Percentiles rank a stretch among this genome's conserved stretches.
Conservation (phyloP, 2,797 vertebrate species). For the Eulemur coronatus region DNA sequence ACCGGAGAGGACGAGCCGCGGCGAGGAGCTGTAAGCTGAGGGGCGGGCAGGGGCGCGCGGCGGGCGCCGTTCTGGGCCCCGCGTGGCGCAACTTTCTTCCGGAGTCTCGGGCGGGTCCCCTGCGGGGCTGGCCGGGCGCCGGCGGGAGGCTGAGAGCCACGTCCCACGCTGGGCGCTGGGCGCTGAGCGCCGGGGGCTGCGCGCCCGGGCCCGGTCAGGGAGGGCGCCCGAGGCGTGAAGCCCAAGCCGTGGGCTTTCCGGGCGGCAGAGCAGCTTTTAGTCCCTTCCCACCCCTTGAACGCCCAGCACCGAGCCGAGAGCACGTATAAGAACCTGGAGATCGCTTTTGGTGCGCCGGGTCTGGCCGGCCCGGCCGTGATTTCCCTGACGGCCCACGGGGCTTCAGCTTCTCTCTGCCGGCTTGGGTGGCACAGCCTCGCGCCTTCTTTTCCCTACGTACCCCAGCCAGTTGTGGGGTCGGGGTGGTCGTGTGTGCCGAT, state of each 20-base stretch:
- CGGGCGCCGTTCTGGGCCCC: background rate
- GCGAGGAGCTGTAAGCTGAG: constrained; percentile 52
- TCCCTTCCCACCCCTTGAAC: background rate
- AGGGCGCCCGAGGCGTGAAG: background rate
- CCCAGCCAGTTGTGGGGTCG: background rate
- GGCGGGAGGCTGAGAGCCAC: constrained; percentile 45
- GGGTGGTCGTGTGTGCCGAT: background rate
- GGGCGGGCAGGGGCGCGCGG: background rate
- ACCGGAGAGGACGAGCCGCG: constrained; percentile 23
- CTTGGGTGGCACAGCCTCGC: background rate
- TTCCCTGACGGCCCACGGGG: background rate
- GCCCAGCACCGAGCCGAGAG: background rate
- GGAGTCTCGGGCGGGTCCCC: background rate
- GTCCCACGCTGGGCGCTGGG: background rate
- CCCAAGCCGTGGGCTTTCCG: background rate
- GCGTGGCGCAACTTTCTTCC: background rate
- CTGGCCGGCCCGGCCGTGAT: background rate
- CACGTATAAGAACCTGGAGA: background rate
- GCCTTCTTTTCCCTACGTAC: background rate
- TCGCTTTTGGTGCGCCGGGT: background rate
- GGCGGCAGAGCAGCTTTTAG: background rate
- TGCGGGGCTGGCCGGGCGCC: background rate
- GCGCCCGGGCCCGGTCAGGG: background rate
- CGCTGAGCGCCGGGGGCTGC: background rate
- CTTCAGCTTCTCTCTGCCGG: background rate